Conservation (phyloP, 2,113 vertebrate species). For the Nyctibius bracteatus region DNA sequence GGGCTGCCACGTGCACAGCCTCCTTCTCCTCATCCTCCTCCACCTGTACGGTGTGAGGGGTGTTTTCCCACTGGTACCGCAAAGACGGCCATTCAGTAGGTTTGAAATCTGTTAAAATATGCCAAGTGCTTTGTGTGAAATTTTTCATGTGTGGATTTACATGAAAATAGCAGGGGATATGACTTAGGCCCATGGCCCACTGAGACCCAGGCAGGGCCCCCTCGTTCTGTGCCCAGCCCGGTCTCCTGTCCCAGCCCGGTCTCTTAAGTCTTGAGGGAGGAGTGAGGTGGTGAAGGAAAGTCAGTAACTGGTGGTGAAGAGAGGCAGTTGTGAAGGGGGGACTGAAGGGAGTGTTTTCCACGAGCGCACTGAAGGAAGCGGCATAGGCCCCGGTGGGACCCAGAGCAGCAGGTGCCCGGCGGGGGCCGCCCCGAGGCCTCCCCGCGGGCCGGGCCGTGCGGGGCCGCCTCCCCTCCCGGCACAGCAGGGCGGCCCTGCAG, state of each 20-base stretch:
- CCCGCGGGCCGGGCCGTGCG: not conserved
- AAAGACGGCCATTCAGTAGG: accelerated
- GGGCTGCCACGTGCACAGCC: not conserved
- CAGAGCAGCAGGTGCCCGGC: not conserved
- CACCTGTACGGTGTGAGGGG: accelerated
- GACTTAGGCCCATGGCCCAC: too few relatives aligned
- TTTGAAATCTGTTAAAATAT: accelerated
- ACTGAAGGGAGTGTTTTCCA: accelerated
- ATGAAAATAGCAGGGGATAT: accelerated
- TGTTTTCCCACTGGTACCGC: too few relatives aligned
- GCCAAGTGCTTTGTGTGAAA: not conserved
- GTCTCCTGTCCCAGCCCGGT: not conserved
- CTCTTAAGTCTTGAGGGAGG: not conserved
- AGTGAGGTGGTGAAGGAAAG: accelerated
- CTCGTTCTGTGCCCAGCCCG: not conserved
- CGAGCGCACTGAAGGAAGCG: accelerated
- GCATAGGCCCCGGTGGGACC: accelerated
- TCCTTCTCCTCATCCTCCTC: accelerated
- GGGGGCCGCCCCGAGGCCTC: not conserved
- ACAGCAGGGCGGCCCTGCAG: not conserved
- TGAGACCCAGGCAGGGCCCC: too few relatives aligned
- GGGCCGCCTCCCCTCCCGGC: not conserved
- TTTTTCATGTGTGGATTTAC: not conserved
- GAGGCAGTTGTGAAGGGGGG: accelerated
- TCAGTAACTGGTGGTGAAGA: accelerated